phyloP scores from a whole-genome alignment of 2,888 invertebrate species.

The Athetis lepigone region DNA sequence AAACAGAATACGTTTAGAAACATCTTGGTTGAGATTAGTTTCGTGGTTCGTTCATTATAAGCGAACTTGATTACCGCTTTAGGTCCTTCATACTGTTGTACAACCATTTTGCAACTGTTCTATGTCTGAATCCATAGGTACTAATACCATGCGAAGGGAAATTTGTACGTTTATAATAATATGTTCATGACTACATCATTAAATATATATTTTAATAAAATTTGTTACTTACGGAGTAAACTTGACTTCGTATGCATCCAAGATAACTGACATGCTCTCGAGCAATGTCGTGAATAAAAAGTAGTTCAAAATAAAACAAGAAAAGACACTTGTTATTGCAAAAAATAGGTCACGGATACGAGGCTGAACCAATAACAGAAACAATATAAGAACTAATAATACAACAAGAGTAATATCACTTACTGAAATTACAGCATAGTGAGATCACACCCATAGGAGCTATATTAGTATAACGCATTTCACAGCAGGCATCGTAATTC shows the following conservation, averaged over 20 bases:
- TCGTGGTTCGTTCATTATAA: slow-evolving; percentile 33
- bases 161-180: no score
- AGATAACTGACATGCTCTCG: no score
- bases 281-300: no score
- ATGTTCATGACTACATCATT: no score
- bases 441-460: slow-evolving; percentile 80
- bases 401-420: slow-evolving; percentile 63
- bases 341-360: slow-evolving; percentile 43
- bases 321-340: slow-evolving; percentile 20
- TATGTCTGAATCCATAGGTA: not conserved
- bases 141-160: no score
- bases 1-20: slow-evolving; percentile 27
- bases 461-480: slow-evolving; percentile 77
- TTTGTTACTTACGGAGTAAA: no score
- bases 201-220: no score
- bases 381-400: slow-evolving; percentile 55
- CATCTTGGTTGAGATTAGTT: slow-evolving; percentile 21
- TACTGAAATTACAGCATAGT: slow-evolving; percentile 66
- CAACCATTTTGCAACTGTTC: not conserved
- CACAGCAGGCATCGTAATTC: slow-evolving; percentile 80
- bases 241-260: no score
- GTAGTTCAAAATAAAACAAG: slow-evolving; percentile 25
- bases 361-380: slow-evolving; percentile 46
- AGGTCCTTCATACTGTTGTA: slow-evolving; percentile 7
- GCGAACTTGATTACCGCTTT: slow-evolving; percentile 23